Evolutionary conservation across 2,113 vertebrate genomes (phyloP), one percentile per base, ranked within the genome.

Genomic region (Buteo buteo): DNA sequence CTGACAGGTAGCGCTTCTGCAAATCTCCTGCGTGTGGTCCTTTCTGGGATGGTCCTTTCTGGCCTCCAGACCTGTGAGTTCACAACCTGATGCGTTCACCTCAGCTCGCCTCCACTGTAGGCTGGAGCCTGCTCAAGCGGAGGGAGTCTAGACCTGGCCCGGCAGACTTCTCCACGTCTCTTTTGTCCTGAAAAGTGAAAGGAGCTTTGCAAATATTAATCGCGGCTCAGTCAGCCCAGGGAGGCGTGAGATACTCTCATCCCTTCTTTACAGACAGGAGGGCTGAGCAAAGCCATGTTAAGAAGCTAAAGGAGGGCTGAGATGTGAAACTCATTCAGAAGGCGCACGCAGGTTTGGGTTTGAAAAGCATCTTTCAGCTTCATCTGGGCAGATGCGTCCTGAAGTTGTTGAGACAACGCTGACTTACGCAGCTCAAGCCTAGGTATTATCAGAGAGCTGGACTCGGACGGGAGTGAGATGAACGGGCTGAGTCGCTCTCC

Each of bases 201-300:
- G 40, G 78, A 93, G 94, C 36, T 94, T 73, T 91, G 62, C 40
- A 57, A 89, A 31, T 32, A 2, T 1, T 61, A 47, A 77, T 61
- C 3, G 0, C 0, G 1, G 83, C 76, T 82, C 61, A 66, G 71
- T 22, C 57, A 61, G 94, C 44, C 29, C 38, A 0, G 3, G 29
- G 78, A 84, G 54, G n/a, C 3, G 6, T 5, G 7, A 91, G 71
- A 34, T 34, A 3, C 67, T 69, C 79, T 72, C 61, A 82, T 66
- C 61, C 82, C 52, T 62, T 65, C 66, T 17, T 64, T 18, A 25
- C 81, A 83, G 40, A 42, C 55, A 32, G 36, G 34, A 78, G 45
- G 55, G 86, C 61, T 58, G 55, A 82, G 85, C 74, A 65, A 50
- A 88, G 34, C 66, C 65, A 20, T 0, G 0, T 8, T n/a, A 18